Conservation (phyloP, 2,888 invertebrate genomes). For the Teleogryllus oceanicus region DNA sequence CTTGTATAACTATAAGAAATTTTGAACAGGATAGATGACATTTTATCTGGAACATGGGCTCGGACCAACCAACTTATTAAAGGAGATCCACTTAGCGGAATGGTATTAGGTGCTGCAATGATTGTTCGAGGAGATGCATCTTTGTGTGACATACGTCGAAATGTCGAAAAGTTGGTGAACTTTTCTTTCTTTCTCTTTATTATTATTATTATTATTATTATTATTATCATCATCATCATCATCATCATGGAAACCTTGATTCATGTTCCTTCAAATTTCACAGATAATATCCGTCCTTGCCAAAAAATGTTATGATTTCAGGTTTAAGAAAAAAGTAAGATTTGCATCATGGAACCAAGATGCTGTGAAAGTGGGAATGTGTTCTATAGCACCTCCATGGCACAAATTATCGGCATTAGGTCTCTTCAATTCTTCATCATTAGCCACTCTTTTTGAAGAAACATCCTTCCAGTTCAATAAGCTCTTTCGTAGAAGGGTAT, state of each 20-base stretch:
- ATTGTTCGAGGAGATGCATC: constrained; percentile 52
- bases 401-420: constrained; percentile 50
- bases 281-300: no score
- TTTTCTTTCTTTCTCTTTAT: no score
- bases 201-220: no score
- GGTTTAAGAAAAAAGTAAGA: constrained; percentile 49
- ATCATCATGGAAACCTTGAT: no score
- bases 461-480: constrained; percentile 48
- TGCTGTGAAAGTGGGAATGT: constrained; percentile 52
- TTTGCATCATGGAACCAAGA: constrained; percentile 53
- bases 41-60: constrained; percentile 49
- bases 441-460: constrained; percentile 49
- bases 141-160: constrained; percentile 50
- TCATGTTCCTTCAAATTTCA: no score
- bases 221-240: no score
- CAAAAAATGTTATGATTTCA: constrained; percentile 34
- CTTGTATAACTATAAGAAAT: constrained; percentile 22
- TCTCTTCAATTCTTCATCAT: constrained; percentile 52
- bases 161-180: constrained; percentile 46
- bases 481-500: constrained; percentile 52
- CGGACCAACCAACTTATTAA: constrained; percentile 52
- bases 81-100: constrained; percentile 48
- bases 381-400: constrained; percentile 51
- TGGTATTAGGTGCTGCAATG: constrained; percentile 49
- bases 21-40: constrained; percentile 48